Percentiles rank a stretch among this genome's conserved stretches.
These are phyloP conservation scores for Drosophila colorata DNA, from an alignment of 2,888 invertebrate genomes.

Conservation along the genomic window DNA sequence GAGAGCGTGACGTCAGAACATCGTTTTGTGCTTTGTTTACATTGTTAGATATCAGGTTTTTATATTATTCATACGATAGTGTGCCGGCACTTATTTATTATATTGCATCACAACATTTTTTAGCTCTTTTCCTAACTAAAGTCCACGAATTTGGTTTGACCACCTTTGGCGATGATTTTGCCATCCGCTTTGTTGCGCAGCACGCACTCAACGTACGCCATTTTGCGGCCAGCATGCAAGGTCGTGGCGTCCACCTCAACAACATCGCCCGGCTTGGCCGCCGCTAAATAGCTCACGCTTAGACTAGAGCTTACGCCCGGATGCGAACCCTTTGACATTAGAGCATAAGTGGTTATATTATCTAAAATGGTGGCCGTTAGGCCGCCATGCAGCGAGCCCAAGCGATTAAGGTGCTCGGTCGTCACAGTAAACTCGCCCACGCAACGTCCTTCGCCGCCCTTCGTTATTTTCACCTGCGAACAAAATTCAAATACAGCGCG, in stretches of 20 bases:
- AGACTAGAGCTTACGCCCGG: conserved; percentile 94
- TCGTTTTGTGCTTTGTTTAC: too few relatives aligned
- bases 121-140: conserved; percentile 30
- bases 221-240: conserved; percentile 90
- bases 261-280: conserved; percentile 91
- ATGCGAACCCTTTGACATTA: conserved; percentile 88
- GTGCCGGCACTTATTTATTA: too few relatives aligned
- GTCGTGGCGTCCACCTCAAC: conserved; percentile 92
- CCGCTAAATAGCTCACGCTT: conserved; percentile 92
- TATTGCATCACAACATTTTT: background rate
- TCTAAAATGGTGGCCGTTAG: conserved; percentile 92
- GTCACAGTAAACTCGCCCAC: conserved; percentile 91
- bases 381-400: conserved; percentile 94
- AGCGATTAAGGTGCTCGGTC: conserved; percentile 90
- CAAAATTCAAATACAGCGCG: conserved; percentile 22
- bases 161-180: conserved; percentile 91
- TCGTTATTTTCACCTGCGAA: conserved; percentile 83
- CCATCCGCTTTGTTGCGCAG: conserved; percentile 91
- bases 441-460: conserved; percentile 90
- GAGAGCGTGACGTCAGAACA: too few relatives aligned
- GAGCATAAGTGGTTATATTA: conserved; percentile 91
- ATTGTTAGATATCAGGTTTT: too few relatives aligned
- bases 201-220: conserved; percentile 93
- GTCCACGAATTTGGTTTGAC: conserved; percentile 92
- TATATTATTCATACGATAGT: too few relatives aligned